A percentile compares a stretch with the other conserved stretches of the same genome.
phyloP scores from a whole-genome alignment of 30 jellyfish, hydroid and myxozoan species.

The Pseudorhiza aurosa region DNA sequence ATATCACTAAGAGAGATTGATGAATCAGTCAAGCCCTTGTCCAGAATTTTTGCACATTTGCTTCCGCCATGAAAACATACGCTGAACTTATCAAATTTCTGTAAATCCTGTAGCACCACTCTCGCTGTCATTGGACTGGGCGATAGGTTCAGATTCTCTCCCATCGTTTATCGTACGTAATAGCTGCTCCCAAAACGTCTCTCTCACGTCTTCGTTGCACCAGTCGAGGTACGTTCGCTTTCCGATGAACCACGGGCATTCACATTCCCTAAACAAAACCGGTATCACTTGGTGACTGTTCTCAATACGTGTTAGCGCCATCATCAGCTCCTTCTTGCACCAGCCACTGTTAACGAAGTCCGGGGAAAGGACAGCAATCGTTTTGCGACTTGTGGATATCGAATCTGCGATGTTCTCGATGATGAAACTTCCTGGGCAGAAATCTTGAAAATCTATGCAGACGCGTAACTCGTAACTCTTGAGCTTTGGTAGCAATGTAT shows the following conservation, averaged over 20 bases:
- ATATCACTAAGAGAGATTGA: too few relatives aligned
- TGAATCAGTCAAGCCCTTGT: too few relatives aligned
- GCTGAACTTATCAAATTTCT: too few relatives aligned
- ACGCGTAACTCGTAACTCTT: constrained; percentile 52
- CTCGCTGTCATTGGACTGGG: background rate
- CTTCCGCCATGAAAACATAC: too few relatives aligned
- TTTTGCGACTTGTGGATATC: constrained; percentile 69
- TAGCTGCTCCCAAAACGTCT: constrained; percentile 83
- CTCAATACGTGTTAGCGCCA: constrained; percentile 67
- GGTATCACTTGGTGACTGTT: constrained; percentile 78
- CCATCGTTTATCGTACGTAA: constrained; percentile 47
- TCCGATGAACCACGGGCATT: constrained; percentile 55
- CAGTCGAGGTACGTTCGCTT: constrained; percentile 88
- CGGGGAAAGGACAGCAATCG: constrained; percentile 91
- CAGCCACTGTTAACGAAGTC: constrained; percentile 70
- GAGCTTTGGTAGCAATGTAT: constrained; percentile 41
- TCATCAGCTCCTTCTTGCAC: constrained; percentile 81
- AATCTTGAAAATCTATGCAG: constrained; percentile 81
- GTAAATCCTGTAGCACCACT: too few relatives aligned
- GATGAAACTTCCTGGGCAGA: constrained; percentile 69
- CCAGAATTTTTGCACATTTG: too few relatives aligned
- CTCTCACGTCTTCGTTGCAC: constrained; percentile 78
- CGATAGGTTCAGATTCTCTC: background rate
- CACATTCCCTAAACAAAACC: constrained; percentile 72
- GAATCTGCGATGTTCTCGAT: constrained; percentile 81